Evolutionary conservation across 2,888 invertebrate genomes (phyloP), one percentile per base, ranked within the genome.

Genomic region (Rhamnusium bicolor): DNA sequence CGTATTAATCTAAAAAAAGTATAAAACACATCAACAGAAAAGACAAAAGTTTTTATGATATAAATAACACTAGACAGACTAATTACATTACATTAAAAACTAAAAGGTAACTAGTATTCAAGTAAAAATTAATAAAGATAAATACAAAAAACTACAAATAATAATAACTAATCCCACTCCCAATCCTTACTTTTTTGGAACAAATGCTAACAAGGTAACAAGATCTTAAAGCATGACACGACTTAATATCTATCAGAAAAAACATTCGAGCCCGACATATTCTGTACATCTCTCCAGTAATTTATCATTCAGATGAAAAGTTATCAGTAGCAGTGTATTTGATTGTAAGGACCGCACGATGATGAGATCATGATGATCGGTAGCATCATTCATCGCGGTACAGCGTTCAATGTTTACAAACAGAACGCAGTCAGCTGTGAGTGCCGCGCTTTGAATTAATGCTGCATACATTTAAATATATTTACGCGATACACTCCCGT

Each of bases 401-500:
- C 67, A 73, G 71, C 74, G 74, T 76, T 74, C 76, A 78, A 73
- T 88, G 88, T 88, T 88, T 88, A 88, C 88, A 87, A 88, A 88
- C 88, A 88, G 87, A 85, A 85, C 83, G 85, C 87, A 88, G 88
- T 88, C 88, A 88, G 88, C 88, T 88, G 88, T 88, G 87, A 88
- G 87, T 86, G 86, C 84, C 86, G 86, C 87, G 87, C 83, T 83
- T 85, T 87, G 88, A 88, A 88, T 88, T 88, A 88, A 88, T 88
- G 88, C 86, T 84, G 88, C 88, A 88, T 88, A 88, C 86, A 88
- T 88, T 88, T 88, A 88, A 88, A 88, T 88, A 88, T 86, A 88
- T 88, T 88, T 88, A 84, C 86, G 77, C 77, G 78, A 80, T 77
- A 79, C 75, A 72, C 72, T 71, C 69, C 62, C 60, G 73, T 68